Conservation (phyloP, 1,140 invertebrate genomes). For the Aphidius gifuensis region DNA sequence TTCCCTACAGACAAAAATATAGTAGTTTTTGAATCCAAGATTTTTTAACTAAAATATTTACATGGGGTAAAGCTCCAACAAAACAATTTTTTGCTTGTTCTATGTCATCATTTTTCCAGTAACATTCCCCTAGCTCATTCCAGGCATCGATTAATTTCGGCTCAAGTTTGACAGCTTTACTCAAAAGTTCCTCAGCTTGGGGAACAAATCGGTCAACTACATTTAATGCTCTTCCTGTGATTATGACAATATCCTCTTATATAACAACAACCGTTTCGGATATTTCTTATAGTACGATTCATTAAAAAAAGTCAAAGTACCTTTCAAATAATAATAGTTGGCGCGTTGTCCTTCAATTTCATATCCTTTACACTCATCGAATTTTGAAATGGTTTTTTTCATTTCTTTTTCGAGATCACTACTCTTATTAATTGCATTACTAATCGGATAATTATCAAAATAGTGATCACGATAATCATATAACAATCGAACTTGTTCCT, state of each 20-base stretch:
- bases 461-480: conserved; percentile 75
- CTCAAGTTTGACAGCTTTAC: conserved; percentile 82
- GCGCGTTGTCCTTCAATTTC: conserved; percentile 61
- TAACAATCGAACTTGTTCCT: conserved; percentile 66
- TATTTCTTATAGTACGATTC: no score
- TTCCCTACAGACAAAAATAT: conserved; percentile 58
- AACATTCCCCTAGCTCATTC: conserved; percentile 87
- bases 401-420: conserved; percentile 66
- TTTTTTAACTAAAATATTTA: conserved; percentile 49
- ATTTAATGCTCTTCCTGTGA: conserved; percentile 66
- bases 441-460: conserved; percentile 71
- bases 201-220: conserved; percentile 66
- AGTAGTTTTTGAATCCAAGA: conserved; percentile 9
- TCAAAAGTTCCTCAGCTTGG: conserved; percentile 70
- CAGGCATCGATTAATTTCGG: conserved; percentile 79
- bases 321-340: conserved; percentile 72
- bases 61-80: conserved; percentile 75
- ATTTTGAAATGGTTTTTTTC: conserved; percentile 61
- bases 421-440: conserved; percentile 66
- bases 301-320: no score
- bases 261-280: no score
- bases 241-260: no score
- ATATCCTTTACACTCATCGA: conserved; percentile 68
- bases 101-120: conserved; percentile 83
- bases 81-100: conserved; percentile 83